Evolutionary conservation across 2,888 invertebrate genomes (phyloP).

Genomic region (Cynaeus angustus): DNA sequence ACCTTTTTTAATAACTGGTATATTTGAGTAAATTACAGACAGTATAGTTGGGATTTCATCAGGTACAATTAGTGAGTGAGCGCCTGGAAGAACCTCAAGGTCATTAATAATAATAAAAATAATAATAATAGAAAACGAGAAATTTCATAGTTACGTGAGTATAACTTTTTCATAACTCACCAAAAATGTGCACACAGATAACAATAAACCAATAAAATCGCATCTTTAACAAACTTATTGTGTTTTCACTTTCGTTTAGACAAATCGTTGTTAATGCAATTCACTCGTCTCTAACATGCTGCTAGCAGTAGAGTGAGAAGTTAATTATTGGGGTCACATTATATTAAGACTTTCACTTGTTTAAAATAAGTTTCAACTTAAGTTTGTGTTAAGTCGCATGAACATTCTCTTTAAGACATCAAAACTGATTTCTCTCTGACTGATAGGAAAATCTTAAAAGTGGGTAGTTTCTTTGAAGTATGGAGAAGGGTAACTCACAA

Average conservation of each 20-base stretch:
- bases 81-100: constrained; percentile 70
- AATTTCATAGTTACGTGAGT: too few species aligned
- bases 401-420: constrained; percentile 1
- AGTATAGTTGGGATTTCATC: constrained; percentile 86
- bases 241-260: constrained; percentile 26
- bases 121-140: not conserved
- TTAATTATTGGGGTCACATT: constrained; percentile 36
- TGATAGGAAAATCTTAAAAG: constrained; percentile 15
- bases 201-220: constrained; percentile 10
- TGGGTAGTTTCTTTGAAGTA: constrained; percentile 31
- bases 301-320: constrained; percentile 23
- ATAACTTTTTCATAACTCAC: too few species aligned
- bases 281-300: constrained; percentile 33
- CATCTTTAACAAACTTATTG: constrained; percentile 11
- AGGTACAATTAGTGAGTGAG: constrained; percentile 80
- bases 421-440: constrained; percentile 24
- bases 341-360: constrained; percentile 43
- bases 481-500: constrained; percentile 25
- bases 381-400: not conserved
- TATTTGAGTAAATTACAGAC: constrained; percentile 87
- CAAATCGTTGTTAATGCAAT: too few species aligned
- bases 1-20: constrained; percentile 90
- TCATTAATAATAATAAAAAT: not conserved
- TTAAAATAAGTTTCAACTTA: constrained; percentile 10
- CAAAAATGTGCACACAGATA: constrained; percentile 13